Evolutionary conservation across 1,140 invertebrate species (phyloP).

Genomic region (Bombus pascuorum): DNA sequence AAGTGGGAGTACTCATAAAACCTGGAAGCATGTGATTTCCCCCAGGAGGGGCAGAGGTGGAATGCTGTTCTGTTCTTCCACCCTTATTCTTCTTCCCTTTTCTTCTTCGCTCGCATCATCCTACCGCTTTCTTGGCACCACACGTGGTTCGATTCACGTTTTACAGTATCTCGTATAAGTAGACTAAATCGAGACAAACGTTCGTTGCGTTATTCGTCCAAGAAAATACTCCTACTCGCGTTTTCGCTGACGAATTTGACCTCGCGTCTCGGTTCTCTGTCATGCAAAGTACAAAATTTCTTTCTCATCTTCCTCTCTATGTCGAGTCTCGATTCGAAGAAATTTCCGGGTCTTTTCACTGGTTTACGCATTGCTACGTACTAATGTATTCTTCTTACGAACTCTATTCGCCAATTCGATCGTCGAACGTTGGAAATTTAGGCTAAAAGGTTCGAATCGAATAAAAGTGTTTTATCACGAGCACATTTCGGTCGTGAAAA

Average conservation of each 20-base stretch:
- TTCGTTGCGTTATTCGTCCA: background rate
- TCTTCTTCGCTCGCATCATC: background rate
- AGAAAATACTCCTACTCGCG: background rate
- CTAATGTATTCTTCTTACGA: too few species aligned
- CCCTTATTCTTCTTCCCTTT: background rate
- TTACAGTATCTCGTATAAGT: background rate
- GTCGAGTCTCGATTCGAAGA: too few species aligned
- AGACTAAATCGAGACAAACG: background rate
- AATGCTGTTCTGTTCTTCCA: constrained; percentile 56
- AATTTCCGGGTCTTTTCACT: too few species aligned
- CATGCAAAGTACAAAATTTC: background rate
- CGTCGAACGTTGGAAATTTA: background rate
- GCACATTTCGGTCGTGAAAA: constrained; percentile 27
- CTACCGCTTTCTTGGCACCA: background rate
- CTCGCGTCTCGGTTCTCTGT: background rate
- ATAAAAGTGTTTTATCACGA: constrained; percentile 45
- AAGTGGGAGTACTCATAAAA: constrained; percentile 74
- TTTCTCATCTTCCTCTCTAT: too few species aligned
- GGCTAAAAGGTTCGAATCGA: constrained; percentile 26
- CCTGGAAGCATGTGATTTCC: constrained; percentile 78
- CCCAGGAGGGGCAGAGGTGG: constrained; percentile 72
- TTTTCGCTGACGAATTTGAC: background rate
- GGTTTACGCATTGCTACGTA: background rate
- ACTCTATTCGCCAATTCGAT: background rate
- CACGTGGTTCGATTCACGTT: constrained; percentile 12